Evolutionary conservation across 2,888 invertebrate species (phyloP), one percentile per base, ranked within the genome.

Genomic region (Cacoxenus indagator): DNA sequence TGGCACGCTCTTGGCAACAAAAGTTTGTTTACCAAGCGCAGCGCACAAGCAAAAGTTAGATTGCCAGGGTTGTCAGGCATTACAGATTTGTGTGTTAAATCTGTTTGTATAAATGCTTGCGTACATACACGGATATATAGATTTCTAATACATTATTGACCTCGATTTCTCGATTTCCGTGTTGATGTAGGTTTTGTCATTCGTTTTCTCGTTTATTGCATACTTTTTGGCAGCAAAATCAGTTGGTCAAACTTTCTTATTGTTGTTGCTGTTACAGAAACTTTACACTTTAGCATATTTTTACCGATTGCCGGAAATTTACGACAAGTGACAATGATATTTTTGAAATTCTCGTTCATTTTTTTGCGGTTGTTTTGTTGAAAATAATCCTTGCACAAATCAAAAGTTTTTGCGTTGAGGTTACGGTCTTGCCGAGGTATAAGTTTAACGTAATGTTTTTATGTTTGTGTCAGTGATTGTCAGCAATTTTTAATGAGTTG

Each of bases 81-180:
- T 37, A 5, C 11, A 19, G 4, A 48, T 48, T 17, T 4, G 8
- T 48, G 3, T 48, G 6, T 2, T 17, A 22, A 17, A 27, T 27
- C 4, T 51, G 51, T 14, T 14, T 54, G 17, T 54, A 19, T 17
- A 59, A 27, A 29, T 17, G 8, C 59, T 59, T 59, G 27, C 9
- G n/a, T n/a, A n/a, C n/a, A 22, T 57, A 11, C 31, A 27, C 6
- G 48, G 14, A 48, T 17, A 48, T 48, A 6, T 19, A 19, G 27
- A 29, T 75, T 73, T 74, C 78, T 73, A 75, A 78, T 78, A 75
- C 75, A 75, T 71, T 76, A 75, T 29, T 78, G 81, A 77, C 83
- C 79, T 74, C 72, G 69, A 79, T 76, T 31, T 54, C 59, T 26
- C 27, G 31, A 31, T 46, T 46, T 45, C n/a, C n/a, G n/a, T 64